Evolutionary conservation across 2,113 vertebrate genomes (phyloP), one percentile per base, ranked within the genome.

Genomic region (Mystacornis crossleyi): DNA sequence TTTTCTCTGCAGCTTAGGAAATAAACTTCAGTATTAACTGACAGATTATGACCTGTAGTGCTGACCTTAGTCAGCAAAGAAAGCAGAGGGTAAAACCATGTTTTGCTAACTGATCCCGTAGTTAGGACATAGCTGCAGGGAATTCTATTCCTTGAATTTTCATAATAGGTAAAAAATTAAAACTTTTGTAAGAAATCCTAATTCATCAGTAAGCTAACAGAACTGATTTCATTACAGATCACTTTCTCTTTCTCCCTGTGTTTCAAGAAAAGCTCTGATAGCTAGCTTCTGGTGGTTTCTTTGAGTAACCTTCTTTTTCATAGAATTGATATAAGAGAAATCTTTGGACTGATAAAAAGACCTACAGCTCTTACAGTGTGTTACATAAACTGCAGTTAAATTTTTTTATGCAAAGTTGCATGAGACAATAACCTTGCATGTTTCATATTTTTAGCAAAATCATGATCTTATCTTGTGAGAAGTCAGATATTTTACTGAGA

Each of bases 201-300:
- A n/a, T 70, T 45, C 9, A 61, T 65, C 45, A 20, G 9, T 43
- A 58, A 85, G 40, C 5, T 40, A 66, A 72, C 2, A 66, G 73
- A 81, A 16, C 2, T 34, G 12, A 2, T 64, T 86, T 80, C 7
- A 36, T 55, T 51, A 53, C 10, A 70, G 17, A 48, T 57, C 12
- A 34, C 10, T 40, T 47, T 54, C 45, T 61, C 4, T 64, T 84
- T 55, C 31, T 71, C 16, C 4, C 3, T 33, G 4, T 7, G 10
- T 12, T 12, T 53, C 34, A 66, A 45, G 9, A 14, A 61, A 82
- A 71, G 5, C 3, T 29, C 8, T 25, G 24, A 43, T 12, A 71
- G 8, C 4, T 12, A 40, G 2, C 3, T 57, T 55, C 33, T 17
- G 3, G 7, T 4, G 0, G 2, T 40, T 72, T 60, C 75, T 67